Base-by-base conservation (phyloP, 2,797 vertebrate genomes). In the Leontocebus nigricollis region DNA sequence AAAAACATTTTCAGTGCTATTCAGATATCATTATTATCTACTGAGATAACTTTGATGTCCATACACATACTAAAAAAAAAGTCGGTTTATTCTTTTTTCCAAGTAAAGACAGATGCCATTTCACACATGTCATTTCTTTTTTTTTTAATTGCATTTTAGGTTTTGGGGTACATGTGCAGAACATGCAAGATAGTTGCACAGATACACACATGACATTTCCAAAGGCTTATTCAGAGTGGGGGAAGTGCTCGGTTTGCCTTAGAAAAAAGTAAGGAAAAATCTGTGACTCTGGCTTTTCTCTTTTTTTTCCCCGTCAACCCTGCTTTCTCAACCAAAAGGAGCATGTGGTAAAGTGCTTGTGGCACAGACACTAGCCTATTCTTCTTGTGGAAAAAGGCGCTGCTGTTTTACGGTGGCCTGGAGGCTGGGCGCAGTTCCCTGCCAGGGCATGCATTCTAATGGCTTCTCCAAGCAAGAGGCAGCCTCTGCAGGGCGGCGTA, bases 401-500 rank as follows among this genome's bases (percentile, higher is more conserved):
- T 98, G 97, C 98, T 98, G 98, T 99, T 99, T 99, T 98, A 98
- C 97, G 90, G 98, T 97, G 98, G 98, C 98, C 98, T 98, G 98
- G 97, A 98, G 98, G 98, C 98, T 84, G 55, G 61, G 93, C 84
- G 57, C 77, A 0, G 82, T 90, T 39, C 50, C 61, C 94, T 98
- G 98, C 98, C 98, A 98, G 97, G 97, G 30, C 90, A 93, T 97
- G 95, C 90, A 93, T 95, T 96, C 79, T 96, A 96, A 93, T 91
- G 81, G 92, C 90, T 97, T 97, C 98, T 98, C 97, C 98, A 97
- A 98, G 95, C 95, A 91, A 85, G 73, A 86, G 76, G 90, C 97
- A 97, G 97, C 96, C 85, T 50, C 95, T 41, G 94, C 86, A 85
- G 90, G 77, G 81, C 70, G 48, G 82, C 84, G 93, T 70, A 93